A percentile compares a stretch with the other conserved stretches of the same genome.
These are phyloP conservation scores for Sinonovacula constricta DNA, from an alignment of 1,140 invertebrate genomes.

Conservation along the genomic window DNA sequence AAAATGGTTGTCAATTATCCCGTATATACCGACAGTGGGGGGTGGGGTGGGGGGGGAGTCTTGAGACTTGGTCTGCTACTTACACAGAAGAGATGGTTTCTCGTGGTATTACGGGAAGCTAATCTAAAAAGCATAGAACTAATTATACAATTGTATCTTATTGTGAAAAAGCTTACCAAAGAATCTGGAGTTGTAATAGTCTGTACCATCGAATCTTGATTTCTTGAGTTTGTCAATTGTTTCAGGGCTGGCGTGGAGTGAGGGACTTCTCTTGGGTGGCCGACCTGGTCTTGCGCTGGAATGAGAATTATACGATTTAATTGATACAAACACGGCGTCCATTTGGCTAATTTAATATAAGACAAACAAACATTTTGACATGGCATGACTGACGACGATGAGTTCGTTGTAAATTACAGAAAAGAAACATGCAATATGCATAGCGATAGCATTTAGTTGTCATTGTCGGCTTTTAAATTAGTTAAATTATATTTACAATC, in stretches of 20 bases:
- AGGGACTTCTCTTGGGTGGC: constrained; percentile 94
- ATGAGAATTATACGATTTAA: not conserved
- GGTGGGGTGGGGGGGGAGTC: no score
- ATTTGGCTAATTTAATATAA: not conserved
- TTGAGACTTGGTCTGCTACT: no score
- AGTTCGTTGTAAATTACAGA: no score
- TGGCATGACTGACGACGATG: not conserved
- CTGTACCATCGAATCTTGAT: constrained; percentile 91
- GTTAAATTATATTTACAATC: constrained; percentile 44
- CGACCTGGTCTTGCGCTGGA: constrained; percentile 97
- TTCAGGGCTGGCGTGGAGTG: constrained; percentile 81
- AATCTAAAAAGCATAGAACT: no score
- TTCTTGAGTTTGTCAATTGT: constrained; percentile 94
- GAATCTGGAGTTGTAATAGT: constrained; percentile 67
- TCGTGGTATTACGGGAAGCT: no score
- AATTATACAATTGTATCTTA: no score
- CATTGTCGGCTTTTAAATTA: not conserved
- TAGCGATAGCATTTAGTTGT: not conserved
- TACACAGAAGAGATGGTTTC: no score
- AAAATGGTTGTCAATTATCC: no score
- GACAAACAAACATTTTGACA: not conserved
- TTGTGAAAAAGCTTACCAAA: no score
- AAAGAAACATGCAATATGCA: no score
- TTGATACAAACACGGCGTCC: not conserved
- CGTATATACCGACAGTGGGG: no score